phyloP scores from a whole-genome alignment of 2,113 vertebrate genomes.

The Mus pahari region DNA sequence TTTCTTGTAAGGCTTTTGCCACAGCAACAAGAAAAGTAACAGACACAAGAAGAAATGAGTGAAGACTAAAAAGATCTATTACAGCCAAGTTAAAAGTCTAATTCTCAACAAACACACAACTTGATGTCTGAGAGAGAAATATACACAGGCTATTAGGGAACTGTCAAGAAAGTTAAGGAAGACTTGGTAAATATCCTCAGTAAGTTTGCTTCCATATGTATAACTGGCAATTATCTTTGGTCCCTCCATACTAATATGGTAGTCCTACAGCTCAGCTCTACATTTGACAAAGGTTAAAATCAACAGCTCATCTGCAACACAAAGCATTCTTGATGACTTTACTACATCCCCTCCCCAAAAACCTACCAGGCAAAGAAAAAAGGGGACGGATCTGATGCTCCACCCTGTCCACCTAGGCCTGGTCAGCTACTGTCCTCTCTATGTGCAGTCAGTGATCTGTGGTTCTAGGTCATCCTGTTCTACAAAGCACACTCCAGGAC shows the following conservation, averaged over 20 bases:
- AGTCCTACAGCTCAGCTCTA: conserved; percentile 20
- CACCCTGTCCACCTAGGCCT: neutral
- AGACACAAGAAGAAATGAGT: neutral
- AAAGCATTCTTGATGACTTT: neutral
- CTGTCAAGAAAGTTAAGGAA: neutral
- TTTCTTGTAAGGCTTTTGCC: neutral
- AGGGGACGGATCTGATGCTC: neutral
- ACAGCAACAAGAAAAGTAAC: neutral
- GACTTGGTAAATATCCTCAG: neutral
- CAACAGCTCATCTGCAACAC: neutral
- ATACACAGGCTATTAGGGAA: neutral
- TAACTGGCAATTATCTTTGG: neutral
- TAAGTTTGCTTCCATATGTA: neutral
- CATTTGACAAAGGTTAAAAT: conserved; percentile 5
- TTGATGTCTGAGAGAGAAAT: conserved; percentile 15
- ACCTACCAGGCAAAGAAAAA: neutral
- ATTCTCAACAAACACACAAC: conserved; percentile 29
- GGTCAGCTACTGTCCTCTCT: neutral
- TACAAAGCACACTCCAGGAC: neutral
- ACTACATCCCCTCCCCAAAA: neutral
- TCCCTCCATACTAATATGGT: neutral
- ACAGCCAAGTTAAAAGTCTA: neutral
- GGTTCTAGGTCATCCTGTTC: neutral
- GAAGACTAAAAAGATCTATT: neutral
- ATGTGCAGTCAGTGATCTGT: neutral